A percentile compares a stretch with the other conserved stretches of the same genome.
Evolutionary conservation across 2,113 vertebrate genomes (phyloP).

Genomic region (Amphilophus citrinellus): DNA sequence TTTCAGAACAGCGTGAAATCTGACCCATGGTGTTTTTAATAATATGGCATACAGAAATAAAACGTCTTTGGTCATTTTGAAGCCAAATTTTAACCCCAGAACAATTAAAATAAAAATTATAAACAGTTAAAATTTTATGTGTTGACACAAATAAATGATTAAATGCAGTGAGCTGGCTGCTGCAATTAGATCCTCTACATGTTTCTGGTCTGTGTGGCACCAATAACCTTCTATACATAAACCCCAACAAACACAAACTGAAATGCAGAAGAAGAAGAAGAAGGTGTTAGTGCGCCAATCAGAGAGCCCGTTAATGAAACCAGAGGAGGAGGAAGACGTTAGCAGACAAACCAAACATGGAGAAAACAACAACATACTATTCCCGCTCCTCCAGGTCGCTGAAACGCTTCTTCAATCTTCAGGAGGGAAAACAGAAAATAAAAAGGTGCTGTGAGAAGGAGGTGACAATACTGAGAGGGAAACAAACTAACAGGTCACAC

Average conservation of each 20-base stretch:
- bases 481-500: neutral
- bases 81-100: too few species aligned
- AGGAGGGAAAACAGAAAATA: slow-evolving; percentile 38
- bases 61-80: too few species aligned
- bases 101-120: neutral
- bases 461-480: neutral
- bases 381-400: slow-evolving; percentile 86
- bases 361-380: slow-evolving; percentile 86
- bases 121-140: neutral
- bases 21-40: too few species aligned
- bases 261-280: slow-evolving; percentile 15
- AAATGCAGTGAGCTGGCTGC: neutral
- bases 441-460: neutral
- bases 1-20: too few species aligned
- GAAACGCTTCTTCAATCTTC: slow-evolving; percentile 76
- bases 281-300: slow-evolving; percentile 42
- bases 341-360: slow-evolving; percentile 38
- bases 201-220: slow-evolving; percentile 6
- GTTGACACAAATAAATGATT: neutral
- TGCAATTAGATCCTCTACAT: neutral
- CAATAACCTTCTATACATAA: slow-evolving; percentile 10
- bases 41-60: too few species aligned
- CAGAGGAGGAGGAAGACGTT: slow-evolving; percentile 23
- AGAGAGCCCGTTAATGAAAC: slow-evolving; percentile 47
- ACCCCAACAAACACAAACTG: slow-evolving; percentile 10